Conservation (phyloP, 2,113 vertebrate species). For the Ranitomeya variabilis region DNA sequence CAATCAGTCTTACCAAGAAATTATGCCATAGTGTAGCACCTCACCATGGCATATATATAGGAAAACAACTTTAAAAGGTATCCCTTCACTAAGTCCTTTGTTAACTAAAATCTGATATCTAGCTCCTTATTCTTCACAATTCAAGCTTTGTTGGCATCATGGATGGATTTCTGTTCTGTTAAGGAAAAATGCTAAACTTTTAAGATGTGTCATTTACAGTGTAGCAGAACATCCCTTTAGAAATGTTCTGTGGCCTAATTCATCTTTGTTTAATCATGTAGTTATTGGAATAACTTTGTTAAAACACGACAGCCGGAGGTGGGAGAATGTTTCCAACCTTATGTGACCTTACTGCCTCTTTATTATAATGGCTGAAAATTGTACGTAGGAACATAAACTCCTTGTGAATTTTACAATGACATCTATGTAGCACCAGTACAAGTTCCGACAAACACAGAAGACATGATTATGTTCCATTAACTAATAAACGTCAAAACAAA, state of each 20-base stretch:
- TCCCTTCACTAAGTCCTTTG: neutral
- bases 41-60: neutral
- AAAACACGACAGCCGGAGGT: neutral
- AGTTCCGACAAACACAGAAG: constrained; percentile 9
- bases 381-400: constrained; percentile 22
- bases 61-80: neutral
- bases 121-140: neutral
- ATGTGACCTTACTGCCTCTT: neutral
- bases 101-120: neutral
- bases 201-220: neutral
- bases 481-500: neutral
- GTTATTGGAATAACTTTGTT: neutral
- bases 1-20: neutral
- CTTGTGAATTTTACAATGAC: constrained; percentile 17
- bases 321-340: constrained; percentile 5
- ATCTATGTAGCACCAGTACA: constrained; percentile 1
- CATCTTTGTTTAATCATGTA: neutral
- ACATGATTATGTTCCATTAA: constrained; percentile 11
- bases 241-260: neutral
- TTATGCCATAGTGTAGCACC: neutral
- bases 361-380: neutral
- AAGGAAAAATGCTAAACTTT: neutral
- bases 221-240: constrained; percentile 8
- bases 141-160: neutral
- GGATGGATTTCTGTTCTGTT: neutral